Evolutionary conservation across 2,888 invertebrate species (phyloP).

Genomic region (Calliphora vomitoria): DNA sequence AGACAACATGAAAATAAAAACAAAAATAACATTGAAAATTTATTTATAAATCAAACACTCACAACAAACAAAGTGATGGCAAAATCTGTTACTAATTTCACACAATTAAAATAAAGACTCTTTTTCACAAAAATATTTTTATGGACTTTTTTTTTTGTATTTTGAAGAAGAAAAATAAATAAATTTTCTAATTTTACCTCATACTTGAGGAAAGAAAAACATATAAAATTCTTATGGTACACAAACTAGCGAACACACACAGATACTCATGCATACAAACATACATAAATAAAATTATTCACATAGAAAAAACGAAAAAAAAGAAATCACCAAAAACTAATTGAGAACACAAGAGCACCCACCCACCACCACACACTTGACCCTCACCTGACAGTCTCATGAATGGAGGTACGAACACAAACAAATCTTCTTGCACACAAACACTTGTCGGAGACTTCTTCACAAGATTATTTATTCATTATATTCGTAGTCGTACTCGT

Average conservation of each 20-base stretch:
- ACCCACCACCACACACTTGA: slow-evolving; percentile 57
- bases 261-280: neutral
- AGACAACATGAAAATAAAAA: slow-evolving; percentile 23
- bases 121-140: slow-evolving; percentile 49
- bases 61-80: slow-evolving; percentile 42
- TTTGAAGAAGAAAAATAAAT: slow-evolving; percentile 43
- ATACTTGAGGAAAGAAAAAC: slow-evolving; percentile 53
- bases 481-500: slow-evolving; percentile 14
- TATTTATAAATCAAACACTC: slow-evolving; percentile 60
- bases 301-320: neutral
- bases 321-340: slow-evolving; percentile 24
- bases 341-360: slow-evolving; percentile 37
- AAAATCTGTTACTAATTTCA: slow-evolving; percentile 37
- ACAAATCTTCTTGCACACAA: slow-evolving; percentile 7
- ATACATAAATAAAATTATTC: neutral
- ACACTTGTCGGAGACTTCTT: slow-evolving; percentile 25
- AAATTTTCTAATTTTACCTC: slow-evolving; percentile 56
- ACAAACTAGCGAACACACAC: neutral
- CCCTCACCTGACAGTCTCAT: slow-evolving; percentile 57
- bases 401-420: slow-evolving; percentile 9
- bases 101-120: slow-evolving; percentile 19
- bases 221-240: neutral
- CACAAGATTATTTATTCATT: slow-evolving; percentile 39
- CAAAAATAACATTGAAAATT: slow-evolving; percentile 59
- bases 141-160: slow-evolving; percentile 58